A percentile compares a stretch with the other conserved stretches of the same genome.
Evolutionary conservation across 1,140 invertebrate species (phyloP).

Genomic region (Thalassaphorura encarpata): DNA sequence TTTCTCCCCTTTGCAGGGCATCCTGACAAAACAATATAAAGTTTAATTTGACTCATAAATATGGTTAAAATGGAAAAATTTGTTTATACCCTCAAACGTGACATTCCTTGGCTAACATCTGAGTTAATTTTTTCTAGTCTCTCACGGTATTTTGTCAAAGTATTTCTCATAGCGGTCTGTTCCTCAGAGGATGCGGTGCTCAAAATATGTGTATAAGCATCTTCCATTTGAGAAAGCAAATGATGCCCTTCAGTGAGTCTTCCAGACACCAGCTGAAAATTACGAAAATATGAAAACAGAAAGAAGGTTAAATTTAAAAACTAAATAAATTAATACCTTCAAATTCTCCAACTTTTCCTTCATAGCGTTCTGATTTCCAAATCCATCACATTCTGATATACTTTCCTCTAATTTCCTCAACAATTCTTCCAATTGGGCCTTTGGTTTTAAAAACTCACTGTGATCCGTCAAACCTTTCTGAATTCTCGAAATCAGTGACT

Average conservation of each 20-base stretch:
- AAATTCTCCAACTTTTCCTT: constrained; percentile 74
- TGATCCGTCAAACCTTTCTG: constrained; percentile 82
- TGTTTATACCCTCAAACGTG: too few relatives aligned
- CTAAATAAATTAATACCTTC: constrained; percentile 48
- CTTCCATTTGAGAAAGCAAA: constrained; percentile 62
- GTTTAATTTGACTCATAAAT: too few relatives aligned
- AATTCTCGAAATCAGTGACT: constrained; percentile 66
- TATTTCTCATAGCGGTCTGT: constrained; percentile 61
- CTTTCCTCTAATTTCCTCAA: constrained; percentile 61
- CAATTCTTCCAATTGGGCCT: constrained; percentile 71
- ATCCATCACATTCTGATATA: constrained; percentile 67
- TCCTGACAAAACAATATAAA: too few relatives aligned
- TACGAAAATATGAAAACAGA: not conserved
- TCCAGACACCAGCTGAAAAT: not conserved
- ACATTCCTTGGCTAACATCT: too few relatives aligned
- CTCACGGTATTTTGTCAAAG: too few relatives aligned
- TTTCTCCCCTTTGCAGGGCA: constrained; percentile 64
- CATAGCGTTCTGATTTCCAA: constrained; percentile 63
- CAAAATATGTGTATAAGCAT: constrained; percentile 71
- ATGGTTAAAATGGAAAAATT: too few relatives aligned
- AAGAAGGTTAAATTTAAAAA: constrained; percentile 8
- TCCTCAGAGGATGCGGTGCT: constrained; percentile 67
- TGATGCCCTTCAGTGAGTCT: constrained; percentile 90
- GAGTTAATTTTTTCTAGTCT: too few relatives aligned
- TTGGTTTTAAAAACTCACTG: constrained; percentile 75